Evolutionary conservation across 2,888 invertebrate species (phyloP), one percentile per base, ranked within the genome.

Genomic region (Ornithoptera priamus): DNA sequence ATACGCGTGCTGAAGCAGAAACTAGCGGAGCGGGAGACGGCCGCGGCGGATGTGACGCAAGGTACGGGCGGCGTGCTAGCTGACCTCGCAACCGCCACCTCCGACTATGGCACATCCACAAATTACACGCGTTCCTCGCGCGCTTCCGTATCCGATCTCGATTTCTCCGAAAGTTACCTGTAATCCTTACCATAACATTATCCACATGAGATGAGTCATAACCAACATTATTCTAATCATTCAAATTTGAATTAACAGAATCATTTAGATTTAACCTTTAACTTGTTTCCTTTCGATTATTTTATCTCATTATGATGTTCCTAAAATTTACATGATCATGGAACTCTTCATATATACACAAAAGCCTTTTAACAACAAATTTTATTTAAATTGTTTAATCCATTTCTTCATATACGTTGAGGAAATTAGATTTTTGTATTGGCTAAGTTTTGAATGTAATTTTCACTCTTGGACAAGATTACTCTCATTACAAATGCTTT

Each of bases 91-190:
- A 96, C 96, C 75, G 96, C 95, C 80, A 96, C 96, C 71, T 96
- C 96, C 68, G 95, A 95, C 89, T 93, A 93, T 81, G 96, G 96
- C 87, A 96, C 96, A 78, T 97, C 96, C 77, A 96, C 95, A 82
- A 94, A 95, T 85, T 95, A 96, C 90, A 97, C 96, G 77, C 94
- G 96, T 81, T 96, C 96, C 75, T 96, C 96, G 74, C 94, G 96
- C 79, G 96, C 96, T 83, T 97, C 96, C 85, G 96, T 96, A 86
- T 97, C 97, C 73, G 97, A 97, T 89, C 94, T 96, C 83, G 97
- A 97, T 87, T 97, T 97, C 88, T 97, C 97, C 75, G 97, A 97
- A 87, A 97, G 97, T 84, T 97, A 97, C 89, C 94, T 97, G 82
- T 97, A 88, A 86, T 71, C 36, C 66, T 62, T n/a, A 46, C 61